phyloP scores from a whole-genome alignment of 2,888 invertebrate genomes.

The Ashinkailepas kermadecensis region DNA sequence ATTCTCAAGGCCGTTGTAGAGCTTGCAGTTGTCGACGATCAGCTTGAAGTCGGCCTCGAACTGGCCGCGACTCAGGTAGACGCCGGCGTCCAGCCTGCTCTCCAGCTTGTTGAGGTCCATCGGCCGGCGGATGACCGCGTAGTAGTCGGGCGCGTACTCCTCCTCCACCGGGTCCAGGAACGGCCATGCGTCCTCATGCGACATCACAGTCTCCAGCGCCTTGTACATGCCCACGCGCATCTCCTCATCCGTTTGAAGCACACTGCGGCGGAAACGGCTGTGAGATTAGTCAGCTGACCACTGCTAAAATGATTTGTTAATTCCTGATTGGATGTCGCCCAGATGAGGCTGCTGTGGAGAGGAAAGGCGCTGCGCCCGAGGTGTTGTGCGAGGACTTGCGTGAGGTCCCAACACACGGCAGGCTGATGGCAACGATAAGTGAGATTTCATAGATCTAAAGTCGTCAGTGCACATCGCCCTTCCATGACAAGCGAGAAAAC shows the following conservation, averaged over 20 bases:
- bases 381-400: too few species aligned
- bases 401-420: too few species aligned
- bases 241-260: constrained; percentile 33
- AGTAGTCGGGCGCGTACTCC: constrained; percentile 77
- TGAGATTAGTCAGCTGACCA: too few species aligned
- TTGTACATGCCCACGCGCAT: constrained; percentile 79
- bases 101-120: constrained; percentile 87
- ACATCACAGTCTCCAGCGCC: constrained; percentile 76
- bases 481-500: too few species aligned
- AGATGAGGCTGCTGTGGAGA: too few species aligned
- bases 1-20: constrained; percentile 88
- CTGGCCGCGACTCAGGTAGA: constrained; percentile 67
- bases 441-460: too few species aligned
- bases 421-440: too few species aligned
- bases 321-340: too few species aligned
- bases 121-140: constrained; percentile 57
- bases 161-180: constrained; percentile 89
- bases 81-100: constrained; percentile 70
- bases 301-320: too few species aligned
- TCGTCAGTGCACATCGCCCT: too few species aligned
- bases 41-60: constrained; percentile 82
- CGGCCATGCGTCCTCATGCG: constrained; percentile 89
- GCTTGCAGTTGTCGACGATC: constrained; percentile 83
- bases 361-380: too few species aligned
- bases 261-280: constrained; percentile 20